Conservation (phyloP, 2,888 invertebrate species). For the Pristionchus arcanus region DNA sequence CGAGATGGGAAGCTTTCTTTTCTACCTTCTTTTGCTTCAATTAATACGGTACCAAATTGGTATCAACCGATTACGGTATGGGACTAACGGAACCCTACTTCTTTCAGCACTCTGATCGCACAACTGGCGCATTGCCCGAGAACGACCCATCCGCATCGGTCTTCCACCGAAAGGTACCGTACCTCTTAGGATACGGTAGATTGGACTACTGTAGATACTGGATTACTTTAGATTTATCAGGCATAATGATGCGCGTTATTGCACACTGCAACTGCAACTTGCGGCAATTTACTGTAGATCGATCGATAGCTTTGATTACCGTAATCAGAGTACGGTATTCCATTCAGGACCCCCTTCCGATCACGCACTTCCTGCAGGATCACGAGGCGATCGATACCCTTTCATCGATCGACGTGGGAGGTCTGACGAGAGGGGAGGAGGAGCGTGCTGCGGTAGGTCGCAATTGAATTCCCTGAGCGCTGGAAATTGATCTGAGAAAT, state of each 20-base stretch:
- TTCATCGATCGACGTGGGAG: slow-evolving; percentile 28
- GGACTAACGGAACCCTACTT: background rate
- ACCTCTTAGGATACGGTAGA: background rate
- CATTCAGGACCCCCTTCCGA: slow-evolving; percentile 21
- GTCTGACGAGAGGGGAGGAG: background rate
- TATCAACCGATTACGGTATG: background rate
- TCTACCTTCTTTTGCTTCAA: background rate
- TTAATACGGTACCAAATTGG: background rate
- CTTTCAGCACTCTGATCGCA: background rate
- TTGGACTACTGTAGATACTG: background rate
- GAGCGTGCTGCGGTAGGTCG: background rate
- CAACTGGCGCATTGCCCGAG: background rate
- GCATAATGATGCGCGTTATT: too few relatives aligned
- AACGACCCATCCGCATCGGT: background rate
- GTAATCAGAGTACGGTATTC: background rate
- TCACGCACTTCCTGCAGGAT: slow-evolving; percentile 26
- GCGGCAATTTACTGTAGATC: background rate
- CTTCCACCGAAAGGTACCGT: slow-evolving; percentile 24
- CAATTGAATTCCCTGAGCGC: background rate
- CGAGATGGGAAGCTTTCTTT: too few relatives aligned
- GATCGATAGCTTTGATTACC: background rate
- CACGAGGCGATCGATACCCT: background rate
- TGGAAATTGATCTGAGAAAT: background rate
- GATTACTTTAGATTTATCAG: too few relatives aligned
- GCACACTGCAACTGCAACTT: too few relatives aligned